phyloP scores from a whole-genome alignment of 2,113 vertebrate species.

The Pao palembangensis region DNA sequence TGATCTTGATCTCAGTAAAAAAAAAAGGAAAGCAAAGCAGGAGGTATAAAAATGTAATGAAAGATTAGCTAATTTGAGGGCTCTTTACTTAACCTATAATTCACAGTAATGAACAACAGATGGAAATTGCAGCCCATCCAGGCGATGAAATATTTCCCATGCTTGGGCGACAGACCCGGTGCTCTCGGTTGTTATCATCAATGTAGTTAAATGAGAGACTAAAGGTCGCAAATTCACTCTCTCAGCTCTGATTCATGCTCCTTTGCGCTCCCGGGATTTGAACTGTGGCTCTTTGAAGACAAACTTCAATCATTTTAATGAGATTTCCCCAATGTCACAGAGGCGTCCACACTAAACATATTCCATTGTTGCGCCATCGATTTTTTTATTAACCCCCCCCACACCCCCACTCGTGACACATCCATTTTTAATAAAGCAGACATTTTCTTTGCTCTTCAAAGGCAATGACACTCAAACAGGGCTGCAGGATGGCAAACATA shows the following conservation, averaged over 20 bases:
- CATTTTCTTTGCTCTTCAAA: conserved; percentile 29
- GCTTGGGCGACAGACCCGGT: conserved; percentile 27
- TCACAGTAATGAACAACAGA: conserved; percentile 34
- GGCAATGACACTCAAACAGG: conserved; percentile 33
- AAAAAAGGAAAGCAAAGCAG: neutral
- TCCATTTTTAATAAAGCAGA: conserved; percentile 57
- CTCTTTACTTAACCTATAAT: conserved; percentile 19
- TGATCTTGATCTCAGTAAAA: neutral
- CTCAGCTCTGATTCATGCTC: conserved; percentile 52
- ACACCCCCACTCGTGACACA: conserved; percentile 23
- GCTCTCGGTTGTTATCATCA: conserved; percentile 41
- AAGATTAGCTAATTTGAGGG: conserved; percentile 7
- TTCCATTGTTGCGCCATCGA: conserved; percentile 65
- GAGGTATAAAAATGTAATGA: neutral
- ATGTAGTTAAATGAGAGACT: conserved; percentile 56
- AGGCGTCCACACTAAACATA: conserved; percentile 47
- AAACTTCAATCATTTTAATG: conserved; percentile 70
- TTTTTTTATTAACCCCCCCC: conserved; percentile 22
- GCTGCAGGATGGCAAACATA: too few relatives aligned
- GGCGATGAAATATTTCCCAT: conserved; percentile 36
- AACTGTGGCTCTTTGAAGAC: conserved; percentile 57
- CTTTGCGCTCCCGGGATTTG: conserved; percentile 49
- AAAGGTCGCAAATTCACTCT: conserved; percentile 49
- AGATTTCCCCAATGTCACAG: conserved; percentile 56
- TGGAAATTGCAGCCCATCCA: conserved; percentile 34